Evolutionary conservation across 2,113 vertebrate genomes (phyloP), one percentile per base, ranked within the genome.

Genomic region (Sylvietta virens): DNA sequence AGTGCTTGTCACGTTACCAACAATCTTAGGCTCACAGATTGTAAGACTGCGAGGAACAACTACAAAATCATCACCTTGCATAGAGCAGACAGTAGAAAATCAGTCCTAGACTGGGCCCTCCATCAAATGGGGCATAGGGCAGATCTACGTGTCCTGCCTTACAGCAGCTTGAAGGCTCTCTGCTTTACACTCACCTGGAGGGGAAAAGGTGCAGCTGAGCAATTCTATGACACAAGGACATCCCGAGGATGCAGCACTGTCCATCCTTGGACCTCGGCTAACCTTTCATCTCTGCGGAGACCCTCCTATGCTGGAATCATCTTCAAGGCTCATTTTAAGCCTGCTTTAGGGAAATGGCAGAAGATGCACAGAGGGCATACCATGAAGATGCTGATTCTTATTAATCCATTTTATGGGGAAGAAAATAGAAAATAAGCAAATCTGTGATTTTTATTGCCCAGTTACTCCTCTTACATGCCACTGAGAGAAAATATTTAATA

Each of bases 31-130:
- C 50, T 78, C 35, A 35, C 10, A 22, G 79, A 70, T 51, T 66
- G 86, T 73, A 66, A 81, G 48, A 54, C 47, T 67, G 19, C 0
- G 1, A 89, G 45, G 20, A 69, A 35, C 1, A 5, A 48, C 35
- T 50, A 50, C 1, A 1, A 69, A 67, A 87, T 50, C 8, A 1
- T 24, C 2, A 28, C 31, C 22, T 62, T 77, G 35, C 0, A 0
- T 42, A 50, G 19, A 67, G 42, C 6, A 61, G 48, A 42, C 22
- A 51, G n/a, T 1, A 69, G 44, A 37, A 70, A 77, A 82, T 31
- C 0, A 0, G 31, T 56, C 19, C 60, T 30, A 4, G 33, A 13
- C 24, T 0, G 1, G 64, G 45, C 10, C 9, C 47, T 51, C 33
- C 28, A 28, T 15, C 26, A 81, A 76, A 69, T 5, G 39, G 30